Percentiles rank a stretch among this genome's conserved stretches.
Evolutionary conservation across 2,888 invertebrate species (phyloP).

Genomic region (Glyphotaelius pellucidus): DNA sequence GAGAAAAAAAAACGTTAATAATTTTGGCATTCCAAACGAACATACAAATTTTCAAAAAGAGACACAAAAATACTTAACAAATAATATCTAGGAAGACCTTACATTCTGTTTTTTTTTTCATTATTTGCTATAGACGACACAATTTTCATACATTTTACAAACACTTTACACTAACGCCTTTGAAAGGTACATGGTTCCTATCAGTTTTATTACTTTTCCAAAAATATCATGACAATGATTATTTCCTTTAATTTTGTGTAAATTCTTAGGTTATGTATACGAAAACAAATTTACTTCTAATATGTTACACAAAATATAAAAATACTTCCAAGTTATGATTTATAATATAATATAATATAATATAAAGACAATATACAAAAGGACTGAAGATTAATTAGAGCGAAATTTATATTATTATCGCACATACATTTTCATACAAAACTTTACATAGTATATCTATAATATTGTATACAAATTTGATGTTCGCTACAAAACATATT

Average conservation of each 20-base stretch:
- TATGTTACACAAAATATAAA: constrained; percentile 66
- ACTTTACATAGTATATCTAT: constrained; percentile 51
- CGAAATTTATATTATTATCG: constrained; percentile 38
- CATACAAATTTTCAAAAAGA: background rate
- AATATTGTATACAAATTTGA: constrained; percentile 44
- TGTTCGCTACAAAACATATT: constrained; percentile 38
- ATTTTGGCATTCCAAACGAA: background rate
- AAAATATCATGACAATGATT: constrained; percentile 37
- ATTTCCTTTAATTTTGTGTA: constrained; percentile 8
- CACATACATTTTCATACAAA: constrained; percentile 56
- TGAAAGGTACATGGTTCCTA: constrained; percentile 49
- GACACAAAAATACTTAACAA: background rate
- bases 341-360: constrained; percentile 7
- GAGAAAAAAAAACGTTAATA: background rate
- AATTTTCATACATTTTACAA: constrained; percentile 34
- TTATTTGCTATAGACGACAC: constrained; percentile 62
- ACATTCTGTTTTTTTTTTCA: constrained; percentile 45
- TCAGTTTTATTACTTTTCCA: constrained; percentile 28
- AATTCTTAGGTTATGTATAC: constrained; percentile 36
- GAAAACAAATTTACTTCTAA: constrained; percentile 53
- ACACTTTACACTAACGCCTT: constrained; percentile 49
- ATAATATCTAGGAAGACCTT: constrained; percentile 63
- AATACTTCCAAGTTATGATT: constrained; percentile 64
- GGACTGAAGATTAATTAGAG: constrained; percentile 50
- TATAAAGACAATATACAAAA: constrained; percentile 51